A percentile compares a stretch with the other conserved stretches of the same genome.
Evolutionary conservation across 1,140 invertebrate species (phyloP).

Genomic region (Thaumetopoea pityocampa): DNA sequence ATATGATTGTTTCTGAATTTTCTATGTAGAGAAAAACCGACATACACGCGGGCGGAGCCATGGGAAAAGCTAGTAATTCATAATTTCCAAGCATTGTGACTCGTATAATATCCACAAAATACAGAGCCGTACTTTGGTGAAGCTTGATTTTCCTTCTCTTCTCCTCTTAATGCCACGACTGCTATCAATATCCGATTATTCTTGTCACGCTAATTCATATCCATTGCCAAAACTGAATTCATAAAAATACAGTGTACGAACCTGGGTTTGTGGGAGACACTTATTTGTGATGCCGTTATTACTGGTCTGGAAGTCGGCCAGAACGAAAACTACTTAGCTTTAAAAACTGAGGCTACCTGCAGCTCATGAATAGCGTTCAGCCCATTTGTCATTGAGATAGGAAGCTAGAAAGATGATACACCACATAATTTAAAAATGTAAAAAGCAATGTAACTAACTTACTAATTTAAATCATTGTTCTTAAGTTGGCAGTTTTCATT

Average conservation of each 20-base stretch:
- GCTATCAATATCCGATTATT: constrained; percentile 10
- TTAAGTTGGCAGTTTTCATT: too few relatives aligned
- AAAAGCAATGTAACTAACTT: too few relatives aligned
- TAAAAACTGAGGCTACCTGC: constrained; percentile 47
- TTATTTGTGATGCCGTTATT: constrained; percentile 56
- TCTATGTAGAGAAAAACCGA: too few relatives aligned
- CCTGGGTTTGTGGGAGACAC: constrained; percentile 26
- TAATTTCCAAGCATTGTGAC: too few relatives aligned
- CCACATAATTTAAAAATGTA: background rate
- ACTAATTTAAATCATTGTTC: too few relatives aligned
- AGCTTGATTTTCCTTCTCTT: too few relatives aligned
- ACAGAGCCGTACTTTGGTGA: too few relatives aligned
- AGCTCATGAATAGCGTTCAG: constrained; percentile 29
- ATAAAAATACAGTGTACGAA: constrained; percentile 21
- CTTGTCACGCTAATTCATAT: constrained; percentile 11
- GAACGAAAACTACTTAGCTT: constrained; percentile 38
- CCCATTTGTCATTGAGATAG: constrained; percentile 5
- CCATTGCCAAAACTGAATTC: constrained; percentile 29
- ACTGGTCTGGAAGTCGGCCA: constrained; percentile 48
- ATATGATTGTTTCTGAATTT: too few relatives aligned
- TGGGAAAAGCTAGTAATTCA: too few relatives aligned
- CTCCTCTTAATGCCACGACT: too few relatives aligned
- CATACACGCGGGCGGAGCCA: too few relatives aligned
- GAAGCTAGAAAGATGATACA: background rate
- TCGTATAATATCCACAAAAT: too few relatives aligned